Evolutionary conservation across 2,113 vertebrate genomes (phyloP).

Genomic region (Pelmatolapia mariae): DNA sequence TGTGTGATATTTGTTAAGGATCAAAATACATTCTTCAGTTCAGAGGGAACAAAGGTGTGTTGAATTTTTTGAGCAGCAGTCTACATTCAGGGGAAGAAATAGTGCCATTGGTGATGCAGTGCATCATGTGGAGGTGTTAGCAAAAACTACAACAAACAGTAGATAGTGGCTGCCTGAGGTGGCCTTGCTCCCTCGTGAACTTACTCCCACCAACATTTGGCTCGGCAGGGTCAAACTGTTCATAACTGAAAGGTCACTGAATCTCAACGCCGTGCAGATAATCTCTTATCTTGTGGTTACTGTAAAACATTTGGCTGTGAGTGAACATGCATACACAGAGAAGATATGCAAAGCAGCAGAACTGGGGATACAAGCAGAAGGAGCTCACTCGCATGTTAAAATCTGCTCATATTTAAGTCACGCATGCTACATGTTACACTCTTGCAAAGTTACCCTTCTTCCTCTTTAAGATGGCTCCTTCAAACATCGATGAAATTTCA

Average conservation of each 20-base stretch:
- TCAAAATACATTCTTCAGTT: background rate
- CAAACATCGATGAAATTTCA: background rate
- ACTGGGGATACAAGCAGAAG: background rate
- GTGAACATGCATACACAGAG: background rate
- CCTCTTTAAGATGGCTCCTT: background rate
- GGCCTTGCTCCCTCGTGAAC: constrained; percentile 50
- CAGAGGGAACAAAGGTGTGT: background rate
- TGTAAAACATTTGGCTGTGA: background rate
- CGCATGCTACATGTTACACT: constrained; percentile 28
- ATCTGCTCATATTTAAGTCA: constrained; percentile 25
- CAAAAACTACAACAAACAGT: constrained; percentile 20
- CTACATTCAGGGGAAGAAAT: constrained; percentile 7
- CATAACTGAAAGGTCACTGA: constrained; percentile 33
- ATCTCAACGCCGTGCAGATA: background rate
- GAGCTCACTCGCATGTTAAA: constrained; percentile 4
- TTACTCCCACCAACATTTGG: constrained; percentile 44
- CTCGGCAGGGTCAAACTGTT: constrained; percentile 42
- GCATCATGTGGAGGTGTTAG: constrained; percentile 53
- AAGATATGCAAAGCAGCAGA: constrained; percentile 4
- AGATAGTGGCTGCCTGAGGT: constrained; percentile 36
- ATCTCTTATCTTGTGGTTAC: background rate
- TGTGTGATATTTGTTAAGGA: background rate
- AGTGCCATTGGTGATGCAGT: constrained; percentile 9
- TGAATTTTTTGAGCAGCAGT: background rate
- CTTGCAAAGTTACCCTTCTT: background rate